These are phyloP conservation scores for Sialia sialis DNA, from an alignment of 2,113 vertebrate species.

Conservation along the genomic window DNA sequence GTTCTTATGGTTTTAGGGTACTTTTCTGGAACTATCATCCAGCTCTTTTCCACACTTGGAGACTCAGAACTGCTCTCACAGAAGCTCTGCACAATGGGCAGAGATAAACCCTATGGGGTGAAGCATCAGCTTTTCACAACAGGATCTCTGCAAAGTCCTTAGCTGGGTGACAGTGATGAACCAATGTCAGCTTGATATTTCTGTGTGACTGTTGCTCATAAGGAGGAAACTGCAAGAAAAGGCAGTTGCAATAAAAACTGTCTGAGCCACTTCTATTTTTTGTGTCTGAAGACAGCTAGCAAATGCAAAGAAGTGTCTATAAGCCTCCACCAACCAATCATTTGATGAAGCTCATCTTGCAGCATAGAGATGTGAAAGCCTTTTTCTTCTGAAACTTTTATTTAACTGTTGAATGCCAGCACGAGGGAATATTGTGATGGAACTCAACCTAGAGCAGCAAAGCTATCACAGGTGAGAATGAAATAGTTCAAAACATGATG, in stretches of 20 bases:
- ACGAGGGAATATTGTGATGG: background rate
- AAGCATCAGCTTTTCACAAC: background rate
- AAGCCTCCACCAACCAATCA: background rate
- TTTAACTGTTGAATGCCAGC: background rate
- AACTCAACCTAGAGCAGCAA: background rate
- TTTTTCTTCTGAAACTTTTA: background rate
- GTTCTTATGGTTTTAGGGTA: background rate
- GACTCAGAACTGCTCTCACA: background rate
- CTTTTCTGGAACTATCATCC: background rate
- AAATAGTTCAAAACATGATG: background rate
- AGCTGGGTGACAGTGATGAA: background rate
- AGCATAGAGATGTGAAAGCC: background rate
- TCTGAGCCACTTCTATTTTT: background rate
- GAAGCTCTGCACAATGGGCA: background rate
- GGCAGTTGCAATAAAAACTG: background rate
- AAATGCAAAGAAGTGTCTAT: background rate
- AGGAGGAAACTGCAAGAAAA: background rate
- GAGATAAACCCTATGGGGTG: background rate
- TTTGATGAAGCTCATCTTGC: background rate
- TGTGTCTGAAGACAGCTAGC: background rate
- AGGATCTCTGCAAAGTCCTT: background rate
- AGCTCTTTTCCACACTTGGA: background rate
- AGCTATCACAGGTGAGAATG: background rate
- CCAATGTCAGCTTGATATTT: background rate
- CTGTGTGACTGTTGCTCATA: background rate